phyloP scores from a whole-genome alignment of 2,113 vertebrate species.

The Podarcis cretensis region DNA sequence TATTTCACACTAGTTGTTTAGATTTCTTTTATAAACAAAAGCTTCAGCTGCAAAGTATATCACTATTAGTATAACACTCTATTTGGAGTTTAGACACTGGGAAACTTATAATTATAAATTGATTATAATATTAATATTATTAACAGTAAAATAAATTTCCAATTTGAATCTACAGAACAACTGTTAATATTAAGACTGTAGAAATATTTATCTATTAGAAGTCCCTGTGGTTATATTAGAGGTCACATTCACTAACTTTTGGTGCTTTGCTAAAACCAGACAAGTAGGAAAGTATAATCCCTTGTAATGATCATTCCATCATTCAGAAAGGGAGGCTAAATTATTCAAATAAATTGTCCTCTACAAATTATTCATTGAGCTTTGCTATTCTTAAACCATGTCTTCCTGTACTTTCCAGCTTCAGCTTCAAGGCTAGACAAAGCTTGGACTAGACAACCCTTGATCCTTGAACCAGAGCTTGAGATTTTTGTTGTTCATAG shows the following conservation, averaged over 20 bases:
- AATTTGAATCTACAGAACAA: constrained; percentile 6
- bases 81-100: too few relatives aligned
- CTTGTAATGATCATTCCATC: background rate
- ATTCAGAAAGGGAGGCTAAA: constrained; percentile 28
- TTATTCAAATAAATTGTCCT: constrained; percentile 8
- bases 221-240: background rate
- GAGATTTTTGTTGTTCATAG: background rate
- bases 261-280: background rate
- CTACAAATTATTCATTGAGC: constrained; percentile 29
- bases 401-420: background rate
- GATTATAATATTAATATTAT: background rate
- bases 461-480: background rate
- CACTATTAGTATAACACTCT: too few relatives aligned
- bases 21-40: constrained; percentile 3
- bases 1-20: background rate
- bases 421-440: background rate
- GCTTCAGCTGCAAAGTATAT: background rate
- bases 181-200: background rate
- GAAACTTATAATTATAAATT: too few relatives aligned
- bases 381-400: constrained; percentile 16
- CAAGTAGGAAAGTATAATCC: constrained; percentile 4
- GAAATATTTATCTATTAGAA: background rate
- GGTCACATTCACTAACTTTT: constrained; percentile 22
- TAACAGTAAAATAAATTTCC: background rate
- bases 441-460: background rate